Conservation (phyloP, 1,140 invertebrate species). For the Drosophila setifemur region DNA sequence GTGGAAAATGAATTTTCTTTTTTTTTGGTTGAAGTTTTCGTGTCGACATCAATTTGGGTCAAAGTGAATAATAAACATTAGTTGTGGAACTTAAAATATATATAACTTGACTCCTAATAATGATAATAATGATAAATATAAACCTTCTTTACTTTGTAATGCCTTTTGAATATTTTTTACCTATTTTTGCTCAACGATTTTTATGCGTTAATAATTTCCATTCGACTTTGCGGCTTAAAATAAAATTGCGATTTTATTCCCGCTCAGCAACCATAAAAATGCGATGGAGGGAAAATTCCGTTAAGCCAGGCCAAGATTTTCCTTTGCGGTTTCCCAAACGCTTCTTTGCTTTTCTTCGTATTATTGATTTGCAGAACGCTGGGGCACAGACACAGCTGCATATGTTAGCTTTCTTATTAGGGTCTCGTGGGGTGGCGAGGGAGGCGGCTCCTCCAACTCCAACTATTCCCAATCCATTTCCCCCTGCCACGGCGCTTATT, state of each 20-base stretch:
- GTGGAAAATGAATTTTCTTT: too few species aligned
- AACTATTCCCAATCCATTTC: not conserved
- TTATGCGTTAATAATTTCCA: conserved; percentile 26
- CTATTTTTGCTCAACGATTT: not conserved
- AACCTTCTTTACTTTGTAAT: not conserved
- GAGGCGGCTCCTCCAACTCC: not conserved
- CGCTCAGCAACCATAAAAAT: conserved; percentile 6
- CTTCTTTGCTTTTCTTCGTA: not conserved
- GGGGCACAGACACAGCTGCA: conserved; percentile 12
- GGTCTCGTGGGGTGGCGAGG: not conserved
- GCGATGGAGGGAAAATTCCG: conserved; percentile 6
- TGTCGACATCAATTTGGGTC: not conserved
- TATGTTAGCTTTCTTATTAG: conserved; percentile 56
- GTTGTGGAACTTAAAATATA: too few species aligned
- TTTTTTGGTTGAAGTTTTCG: not conserved
- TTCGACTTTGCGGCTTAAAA: conserved; percentile 22
- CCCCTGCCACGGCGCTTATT: not conserved
- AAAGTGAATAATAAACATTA: conserved; percentile 1
- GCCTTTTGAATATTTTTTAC: not conserved
- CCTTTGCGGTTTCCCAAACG: not conserved
- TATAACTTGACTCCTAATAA: too few species aligned
- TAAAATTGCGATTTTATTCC: conserved; percentile 38
- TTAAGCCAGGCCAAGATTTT: conserved; percentile 29
- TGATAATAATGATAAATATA: too few species aligned
- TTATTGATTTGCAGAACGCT: conserved; percentile 7